Conservation (phyloP, 2,797 vertebrate genomes). For the Leptatherina wallacei region DNA sequence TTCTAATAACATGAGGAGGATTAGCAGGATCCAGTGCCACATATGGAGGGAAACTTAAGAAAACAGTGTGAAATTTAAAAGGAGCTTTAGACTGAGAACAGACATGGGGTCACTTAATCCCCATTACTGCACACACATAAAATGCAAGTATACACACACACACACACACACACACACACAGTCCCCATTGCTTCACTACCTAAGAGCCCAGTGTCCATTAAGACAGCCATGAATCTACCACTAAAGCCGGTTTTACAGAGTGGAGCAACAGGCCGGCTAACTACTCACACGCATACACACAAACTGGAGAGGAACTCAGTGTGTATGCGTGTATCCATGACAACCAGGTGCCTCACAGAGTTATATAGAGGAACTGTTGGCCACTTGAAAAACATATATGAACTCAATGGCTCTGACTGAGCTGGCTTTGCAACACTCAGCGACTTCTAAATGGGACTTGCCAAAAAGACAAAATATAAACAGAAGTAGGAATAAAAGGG, state of each 20-base stretch:
- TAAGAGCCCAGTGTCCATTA: constrained; percentile 78
- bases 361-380: constrained; percentile 54
- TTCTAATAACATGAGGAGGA: constrained; percentile 64
- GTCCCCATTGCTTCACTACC: constrained; percentile 58
- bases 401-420: constrained; percentile 53
- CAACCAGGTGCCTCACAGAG: constrained; percentile 66
- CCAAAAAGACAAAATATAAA: constrained; percentile 46
- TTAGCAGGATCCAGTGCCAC: constrained; percentile 59
- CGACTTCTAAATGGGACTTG: constrained; percentile 36
- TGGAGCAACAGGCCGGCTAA: constrained; percentile 60
- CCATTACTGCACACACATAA: constrained; percentile 68
- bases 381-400: constrained; percentile 61
- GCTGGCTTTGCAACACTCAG: constrained; percentile 38
- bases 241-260: constrained; percentile 81
- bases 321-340: constrained; percentile 50
- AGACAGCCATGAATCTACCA: constrained; percentile 77
- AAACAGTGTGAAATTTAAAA: constrained; percentile 76
- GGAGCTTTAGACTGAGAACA: constrained; percentile 70
- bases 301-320: constrained; percentile 26
- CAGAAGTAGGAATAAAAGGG: constrained; percentile 4
- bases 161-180: constrained; percentile 26
- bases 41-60: constrained; percentile 61
- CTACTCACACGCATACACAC: constrained; percentile 28
- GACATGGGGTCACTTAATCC: constrained; percentile 68
- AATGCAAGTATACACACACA: constrained; percentile 50